Conservation (phyloP, 2,888 invertebrate species). For the Pseudoips prasinana region DNA sequence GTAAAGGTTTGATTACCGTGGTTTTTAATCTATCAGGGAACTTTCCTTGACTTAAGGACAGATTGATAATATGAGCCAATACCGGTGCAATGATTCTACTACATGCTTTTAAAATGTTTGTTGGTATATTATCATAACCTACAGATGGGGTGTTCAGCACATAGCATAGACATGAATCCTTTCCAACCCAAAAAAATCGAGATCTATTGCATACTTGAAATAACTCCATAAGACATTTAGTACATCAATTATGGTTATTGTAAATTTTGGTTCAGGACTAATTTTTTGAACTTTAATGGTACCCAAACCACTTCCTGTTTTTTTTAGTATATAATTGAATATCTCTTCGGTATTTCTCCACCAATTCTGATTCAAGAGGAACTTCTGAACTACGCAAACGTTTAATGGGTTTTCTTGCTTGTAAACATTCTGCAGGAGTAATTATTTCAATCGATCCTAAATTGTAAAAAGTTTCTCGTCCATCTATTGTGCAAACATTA, state of each 20-base stretch:
- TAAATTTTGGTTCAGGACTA: slow-evolving; percentile 22
- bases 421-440: slow-evolving; percentile 23
- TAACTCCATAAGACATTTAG: slow-evolving; percentile 35
- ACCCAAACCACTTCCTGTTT: slow-evolving; percentile 14
- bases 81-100: too few species aligned
- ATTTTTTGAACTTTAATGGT: slow-evolving; percentile 22
- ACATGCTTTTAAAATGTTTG: too few species aligned
- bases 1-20: too few species aligned
- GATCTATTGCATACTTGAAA: slow-evolving; percentile 35
- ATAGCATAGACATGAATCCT: slow-evolving; percentile 36
- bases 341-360: too few species aligned
- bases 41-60: too few species aligned
- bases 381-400: too few species aligned
- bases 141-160: too few species aligned
- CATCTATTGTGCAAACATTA: neutral
- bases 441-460: neutral
- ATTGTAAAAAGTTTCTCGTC: neutral
- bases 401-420: too few species aligned
- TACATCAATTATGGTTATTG: slow-evolving; percentile 17
- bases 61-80: too few species aligned
- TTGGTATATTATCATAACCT: too few species aligned
- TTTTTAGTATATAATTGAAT: slow-evolving; percentile 24
- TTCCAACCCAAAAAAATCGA: neutral
- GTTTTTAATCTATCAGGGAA: too few species aligned
- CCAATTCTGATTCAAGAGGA: too few species aligned